A percentile compares a stretch with the other conserved stretches of the same genome.
phyloP scores from a whole-genome alignment of 2,113 vertebrate genomes.

The Dromas ardeola region DNA sequence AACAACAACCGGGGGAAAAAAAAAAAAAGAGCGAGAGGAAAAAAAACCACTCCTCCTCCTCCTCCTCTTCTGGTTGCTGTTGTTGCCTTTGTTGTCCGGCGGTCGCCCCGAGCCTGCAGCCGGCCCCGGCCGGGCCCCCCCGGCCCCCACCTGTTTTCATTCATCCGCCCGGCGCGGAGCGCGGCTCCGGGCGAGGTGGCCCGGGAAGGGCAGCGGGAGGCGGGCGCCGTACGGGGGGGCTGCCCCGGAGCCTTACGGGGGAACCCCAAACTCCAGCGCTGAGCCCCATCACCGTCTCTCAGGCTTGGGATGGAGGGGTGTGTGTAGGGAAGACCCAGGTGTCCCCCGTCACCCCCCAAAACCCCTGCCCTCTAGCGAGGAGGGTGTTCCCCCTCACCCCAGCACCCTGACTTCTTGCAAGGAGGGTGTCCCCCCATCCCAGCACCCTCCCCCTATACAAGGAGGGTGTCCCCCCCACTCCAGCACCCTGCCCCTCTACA shows the following conservation, averaged over 20 bases:
- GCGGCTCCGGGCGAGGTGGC: not conserved
- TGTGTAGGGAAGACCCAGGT: not conserved
- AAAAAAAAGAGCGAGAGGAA: not conserved
- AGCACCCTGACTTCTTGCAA: not conserved
- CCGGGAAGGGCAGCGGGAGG: not conserved
- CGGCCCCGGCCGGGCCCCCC: not conserved
- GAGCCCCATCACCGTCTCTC: not conserved
- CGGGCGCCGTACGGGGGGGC: not conserved
- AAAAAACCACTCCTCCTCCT: not conserved
- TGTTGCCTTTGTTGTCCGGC: slow-evolving; percentile 57
- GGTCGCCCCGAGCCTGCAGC: not conserved
- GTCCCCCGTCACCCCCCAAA: not conserved
- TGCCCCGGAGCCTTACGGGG: not conserved
- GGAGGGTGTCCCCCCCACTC: not conserved
- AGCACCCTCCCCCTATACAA: not conserved
- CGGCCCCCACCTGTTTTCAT: slow-evolving; percentile 67
- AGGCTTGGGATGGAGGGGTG: not conserved
- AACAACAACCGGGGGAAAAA: not conserved
- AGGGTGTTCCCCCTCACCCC: not conserved
- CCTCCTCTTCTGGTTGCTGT: not conserved
- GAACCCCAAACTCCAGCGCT: not conserved
- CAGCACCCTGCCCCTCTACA: not conserved
- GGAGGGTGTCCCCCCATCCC: not conserved
- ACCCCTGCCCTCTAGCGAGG: not conserved
- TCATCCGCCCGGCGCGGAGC: not conserved